A percentile compares a stretch with the other conserved stretches of the same genome.
Conservation (phyloP, 2,797 vertebrate genomes). For the Carapus acus region DNA sequence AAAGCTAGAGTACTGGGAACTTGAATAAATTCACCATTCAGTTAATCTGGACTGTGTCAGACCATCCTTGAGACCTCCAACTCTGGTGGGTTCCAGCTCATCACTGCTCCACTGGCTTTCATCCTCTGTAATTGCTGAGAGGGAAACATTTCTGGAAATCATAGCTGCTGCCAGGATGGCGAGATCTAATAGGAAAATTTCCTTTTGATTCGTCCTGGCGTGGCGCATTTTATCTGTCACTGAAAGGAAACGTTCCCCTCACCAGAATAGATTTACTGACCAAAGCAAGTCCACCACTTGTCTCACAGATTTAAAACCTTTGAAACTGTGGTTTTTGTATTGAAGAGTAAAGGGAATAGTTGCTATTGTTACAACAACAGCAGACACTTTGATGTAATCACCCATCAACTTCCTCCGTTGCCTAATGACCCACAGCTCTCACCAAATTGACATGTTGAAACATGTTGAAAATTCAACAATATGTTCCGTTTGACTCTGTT, state of each 20-base stretch:
- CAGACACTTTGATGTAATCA: neutral
- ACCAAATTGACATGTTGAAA: slow-evolving; percentile 20
- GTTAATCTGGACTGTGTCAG: no score
- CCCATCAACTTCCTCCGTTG: neutral
- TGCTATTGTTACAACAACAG: no score
- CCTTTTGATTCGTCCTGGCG: no score
- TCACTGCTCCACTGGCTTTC: neutral
- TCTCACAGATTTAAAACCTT: no score
- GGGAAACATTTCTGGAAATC: neutral
- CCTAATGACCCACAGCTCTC: slow-evolving; percentile 1
- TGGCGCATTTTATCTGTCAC: neutral
- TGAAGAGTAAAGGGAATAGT: no score
- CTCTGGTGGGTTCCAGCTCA: slow-evolving; percentile 3
- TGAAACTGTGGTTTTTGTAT: no score
- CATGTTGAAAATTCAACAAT: slow-evolving; percentile 22
- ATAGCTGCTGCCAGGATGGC: neutral
- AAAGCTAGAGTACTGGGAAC: no score
- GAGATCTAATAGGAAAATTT: no score
- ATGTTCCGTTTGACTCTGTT: no score
- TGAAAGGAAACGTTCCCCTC: slow-evolving; percentile 5
- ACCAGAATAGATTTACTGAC: neutral
- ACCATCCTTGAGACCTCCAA: neutral
- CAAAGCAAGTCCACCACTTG: neutral
- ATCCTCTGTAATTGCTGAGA: neutral
- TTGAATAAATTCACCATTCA: no score